Conservation (phyloP, 2,113 vertebrate species). For the Nerophis lumbriciformis region DNA sequence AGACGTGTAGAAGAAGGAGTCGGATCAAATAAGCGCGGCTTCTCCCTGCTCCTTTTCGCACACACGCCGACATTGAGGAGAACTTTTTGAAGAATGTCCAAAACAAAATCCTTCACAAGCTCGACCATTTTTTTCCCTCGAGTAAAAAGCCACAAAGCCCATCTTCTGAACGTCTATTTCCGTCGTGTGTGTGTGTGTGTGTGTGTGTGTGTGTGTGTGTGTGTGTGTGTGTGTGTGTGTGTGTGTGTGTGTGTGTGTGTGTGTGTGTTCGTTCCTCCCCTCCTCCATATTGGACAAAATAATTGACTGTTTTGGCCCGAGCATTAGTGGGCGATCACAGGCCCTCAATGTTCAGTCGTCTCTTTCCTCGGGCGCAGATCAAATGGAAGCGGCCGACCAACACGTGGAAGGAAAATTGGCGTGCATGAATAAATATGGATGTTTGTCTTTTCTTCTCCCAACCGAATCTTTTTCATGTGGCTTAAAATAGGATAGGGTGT, state of each 20-base stretch:
- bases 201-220: too few species aligned
- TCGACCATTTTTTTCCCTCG: conserved; percentile 19
- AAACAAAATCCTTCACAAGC: too few species aligned
- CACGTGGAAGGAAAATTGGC: conserved; percentile 64
- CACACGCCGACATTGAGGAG: too few species aligned
- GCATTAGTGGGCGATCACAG: conserved; percentile 69
- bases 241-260: neutral
- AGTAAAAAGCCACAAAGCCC: conserved; percentile 43
- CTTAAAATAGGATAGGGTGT: conserved; percentile 39
- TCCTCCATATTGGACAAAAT: conserved; percentile 62
- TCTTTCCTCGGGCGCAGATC: conserved; percentile 65
- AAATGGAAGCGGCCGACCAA: conserved; percentile 69
- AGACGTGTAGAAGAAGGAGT: too few species aligned
- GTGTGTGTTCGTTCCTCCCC: conserved; percentile 56
- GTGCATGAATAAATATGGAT: conserved; percentile 76
- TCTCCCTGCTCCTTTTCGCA: too few species aligned
- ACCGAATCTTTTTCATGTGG: neutral
- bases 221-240: neutral
- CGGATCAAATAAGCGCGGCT: too few species aligned
- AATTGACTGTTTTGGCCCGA: conserved; percentile 70
- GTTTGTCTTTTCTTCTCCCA: conserved; percentile 65
- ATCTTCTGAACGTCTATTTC: conserved; percentile 48
- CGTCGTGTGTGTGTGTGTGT: conserved; percentile 22
- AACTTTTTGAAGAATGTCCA: too few species aligned
- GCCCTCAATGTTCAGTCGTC: conserved; percentile 63